Evolutionary conservation across 2,888 invertebrate genomes (phyloP).

Genomic region (Chrysomela aeneicollis): DNA sequence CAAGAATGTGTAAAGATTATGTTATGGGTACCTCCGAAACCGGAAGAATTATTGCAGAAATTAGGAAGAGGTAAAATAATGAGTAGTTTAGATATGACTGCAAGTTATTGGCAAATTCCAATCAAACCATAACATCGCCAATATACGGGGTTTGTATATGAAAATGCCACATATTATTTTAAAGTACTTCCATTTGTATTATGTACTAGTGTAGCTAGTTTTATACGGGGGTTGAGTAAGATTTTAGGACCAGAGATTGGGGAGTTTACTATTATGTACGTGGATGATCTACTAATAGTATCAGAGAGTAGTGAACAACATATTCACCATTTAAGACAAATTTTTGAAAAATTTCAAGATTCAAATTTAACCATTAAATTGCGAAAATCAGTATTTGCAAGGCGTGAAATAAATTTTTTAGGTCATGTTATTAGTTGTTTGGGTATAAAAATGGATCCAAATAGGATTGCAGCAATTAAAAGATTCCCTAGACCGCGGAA

Average conservation of each 20-base stretch:
- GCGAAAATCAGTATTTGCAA: background rate
- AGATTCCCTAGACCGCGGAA: background rate
- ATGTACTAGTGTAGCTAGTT: background rate
- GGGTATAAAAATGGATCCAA: background rate
- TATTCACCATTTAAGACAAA: background rate
- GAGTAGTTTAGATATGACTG: conserved; percentile 11
- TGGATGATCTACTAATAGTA: conserved; percentile 2
- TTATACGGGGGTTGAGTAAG: background rate
- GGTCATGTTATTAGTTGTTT: background rate
- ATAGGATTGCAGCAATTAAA: background rate
- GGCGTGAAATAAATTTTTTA: conserved; percentile 4
- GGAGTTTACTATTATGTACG: background rate
- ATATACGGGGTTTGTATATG: conserved; percentile 14
- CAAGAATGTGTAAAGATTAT: conserved; percentile 8
- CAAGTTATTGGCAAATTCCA: conserved; percentile 16
- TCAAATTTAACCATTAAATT: conserved; percentile 4
- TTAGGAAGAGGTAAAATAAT: background rate
- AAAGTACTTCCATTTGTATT: conserved; percentile 15
- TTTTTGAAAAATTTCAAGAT: background rate
- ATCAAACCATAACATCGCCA: background rate
- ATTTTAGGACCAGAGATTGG: background rate
- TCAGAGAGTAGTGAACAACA: background rate
- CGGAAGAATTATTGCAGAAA: conserved; percentile 4
- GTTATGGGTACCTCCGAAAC: conserved; percentile 12
- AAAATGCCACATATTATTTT: conserved; percentile 7